Evolutionary conservation across 92 coral and sea anemone species (phyloP).

Genomic region (Chrysogorgia sp.): DNA sequence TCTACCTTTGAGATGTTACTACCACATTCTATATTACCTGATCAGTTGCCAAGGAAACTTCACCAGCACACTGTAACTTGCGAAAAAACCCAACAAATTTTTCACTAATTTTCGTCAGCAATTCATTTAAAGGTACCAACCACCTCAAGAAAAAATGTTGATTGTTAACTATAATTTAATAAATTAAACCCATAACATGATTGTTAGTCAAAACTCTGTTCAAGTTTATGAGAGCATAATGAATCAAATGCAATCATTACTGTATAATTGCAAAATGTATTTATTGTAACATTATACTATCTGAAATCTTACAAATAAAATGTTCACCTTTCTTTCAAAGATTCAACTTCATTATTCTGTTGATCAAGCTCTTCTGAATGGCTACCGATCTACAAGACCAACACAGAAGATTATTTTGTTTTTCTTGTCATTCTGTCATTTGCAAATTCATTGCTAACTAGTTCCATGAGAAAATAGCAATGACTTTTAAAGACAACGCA

Average conservation of each 20-base stretch:
- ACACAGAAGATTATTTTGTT: background rate
- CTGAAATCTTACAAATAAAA: too few species aligned
- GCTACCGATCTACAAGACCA: conserved; percentile 51
- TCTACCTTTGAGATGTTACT: too few species aligned
- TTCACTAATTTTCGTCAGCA: conserved; percentile 74
- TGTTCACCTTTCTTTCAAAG: conserved; percentile 84
- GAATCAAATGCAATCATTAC: too few species aligned
- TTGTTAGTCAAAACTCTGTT: too few species aligned
- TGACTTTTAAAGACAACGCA: background rate
- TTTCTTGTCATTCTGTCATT: too few species aligned
- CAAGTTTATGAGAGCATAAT: too few species aligned
- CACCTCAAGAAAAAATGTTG: conserved; percentile 62
- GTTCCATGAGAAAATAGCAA: too few species aligned
- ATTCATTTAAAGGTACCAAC: conserved; percentile 81
- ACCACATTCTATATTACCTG: conserved; percentile 78
- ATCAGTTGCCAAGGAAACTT: conserved; percentile 83
- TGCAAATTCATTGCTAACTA: too few species aligned
- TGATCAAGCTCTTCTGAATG: conserved; percentile 61
- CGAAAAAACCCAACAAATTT: conserved; percentile 91
- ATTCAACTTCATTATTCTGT: conserved; percentile 69
- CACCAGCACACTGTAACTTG: conserved; percentile 98
- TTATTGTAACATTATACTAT: too few species aligned
- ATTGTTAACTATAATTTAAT: background rate
- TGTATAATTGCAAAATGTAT: too few species aligned
- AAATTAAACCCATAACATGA: too few species aligned